phyloP scores from a whole-genome alignment of 2,113 vertebrate genomes.

The Gnathonemus echidnorhynchus region DNA sequence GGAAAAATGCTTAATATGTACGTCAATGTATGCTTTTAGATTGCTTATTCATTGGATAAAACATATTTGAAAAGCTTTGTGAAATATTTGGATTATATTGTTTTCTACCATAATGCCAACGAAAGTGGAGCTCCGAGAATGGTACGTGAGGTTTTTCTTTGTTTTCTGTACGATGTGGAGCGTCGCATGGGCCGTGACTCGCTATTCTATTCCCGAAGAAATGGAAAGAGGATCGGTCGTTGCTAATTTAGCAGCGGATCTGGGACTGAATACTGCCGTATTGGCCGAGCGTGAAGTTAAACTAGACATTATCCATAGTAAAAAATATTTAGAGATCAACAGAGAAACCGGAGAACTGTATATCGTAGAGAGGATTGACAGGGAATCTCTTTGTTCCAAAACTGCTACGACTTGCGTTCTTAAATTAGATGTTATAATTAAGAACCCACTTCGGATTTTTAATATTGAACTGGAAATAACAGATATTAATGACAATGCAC shows the following conservation, averaged over 20 bases:
- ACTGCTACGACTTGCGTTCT: constrained; percentile 40
- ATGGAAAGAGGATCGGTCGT: constrained; percentile 58
- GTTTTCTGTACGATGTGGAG: constrained; percentile 44
- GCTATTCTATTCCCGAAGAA: constrained; percentile 63
- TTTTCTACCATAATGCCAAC: not conserved
- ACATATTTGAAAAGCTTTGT: not conserved
- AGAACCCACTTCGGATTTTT: constrained; percentile 54
- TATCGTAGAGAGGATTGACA: constrained; percentile 52
- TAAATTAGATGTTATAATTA: constrained; percentile 53
- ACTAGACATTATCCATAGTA: constrained; percentile 51
- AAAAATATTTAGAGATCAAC: constrained; percentile 58
- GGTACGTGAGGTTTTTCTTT: constrained; percentile 40
- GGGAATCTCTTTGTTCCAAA: constrained; percentile 51
- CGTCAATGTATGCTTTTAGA: not conserved
- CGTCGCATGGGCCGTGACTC: constrained; percentile 50
- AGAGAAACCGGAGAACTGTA: constrained; percentile 55
- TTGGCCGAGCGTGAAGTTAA: constrained; percentile 57
- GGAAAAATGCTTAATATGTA: not conserved
- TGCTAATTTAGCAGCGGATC: constrained; percentile 57
- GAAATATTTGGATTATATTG: not conserved
- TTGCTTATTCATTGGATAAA: not conserved
- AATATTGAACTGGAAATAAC: constrained; percentile 57
- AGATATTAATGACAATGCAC: constrained; percentile 60
- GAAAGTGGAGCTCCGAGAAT: constrained; percentile 20
- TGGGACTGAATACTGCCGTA: constrained; percentile 49